Conservation (phyloP, 2,113 vertebrate species). For the Vidua chalybeata region DNA sequence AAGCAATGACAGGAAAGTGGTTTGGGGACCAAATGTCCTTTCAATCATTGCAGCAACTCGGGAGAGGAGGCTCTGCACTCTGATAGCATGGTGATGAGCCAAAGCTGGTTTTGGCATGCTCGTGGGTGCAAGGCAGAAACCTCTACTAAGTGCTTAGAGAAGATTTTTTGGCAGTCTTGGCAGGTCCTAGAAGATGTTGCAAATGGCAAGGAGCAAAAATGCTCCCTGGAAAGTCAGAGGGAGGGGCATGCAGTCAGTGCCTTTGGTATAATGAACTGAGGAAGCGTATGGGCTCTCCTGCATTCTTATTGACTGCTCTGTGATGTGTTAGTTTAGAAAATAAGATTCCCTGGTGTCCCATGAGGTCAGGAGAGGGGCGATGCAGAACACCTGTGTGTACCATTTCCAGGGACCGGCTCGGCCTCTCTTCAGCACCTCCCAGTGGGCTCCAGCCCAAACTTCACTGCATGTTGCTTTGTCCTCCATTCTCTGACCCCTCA, state of each 20-base stretch:
- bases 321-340: rapidly evolving
- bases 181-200: neutral
- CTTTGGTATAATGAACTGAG: neutral
- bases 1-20: neutral
- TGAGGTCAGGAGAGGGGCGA: neutral
- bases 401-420: neutral
- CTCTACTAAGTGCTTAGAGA: neutral
- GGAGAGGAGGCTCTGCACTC: neutral
- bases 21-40: neutral
- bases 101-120: neutral
- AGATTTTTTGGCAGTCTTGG: neutral
- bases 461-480: neutral
- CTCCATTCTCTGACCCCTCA: neutral
- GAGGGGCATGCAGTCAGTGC: rapidly evolving
- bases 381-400: neutral
- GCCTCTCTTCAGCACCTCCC: neutral
- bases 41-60: neutral
- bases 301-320: neutral
- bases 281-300: neutral
- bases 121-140: neutral
- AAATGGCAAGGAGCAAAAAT: neutral
- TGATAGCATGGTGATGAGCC: neutral
- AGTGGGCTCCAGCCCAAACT: rapidly evolving
- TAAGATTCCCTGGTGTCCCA: neutral
- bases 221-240: neutral